Conservation (phyloP, 2,797 vertebrate genomes). For the Cichlasoma orientale region DNA sequence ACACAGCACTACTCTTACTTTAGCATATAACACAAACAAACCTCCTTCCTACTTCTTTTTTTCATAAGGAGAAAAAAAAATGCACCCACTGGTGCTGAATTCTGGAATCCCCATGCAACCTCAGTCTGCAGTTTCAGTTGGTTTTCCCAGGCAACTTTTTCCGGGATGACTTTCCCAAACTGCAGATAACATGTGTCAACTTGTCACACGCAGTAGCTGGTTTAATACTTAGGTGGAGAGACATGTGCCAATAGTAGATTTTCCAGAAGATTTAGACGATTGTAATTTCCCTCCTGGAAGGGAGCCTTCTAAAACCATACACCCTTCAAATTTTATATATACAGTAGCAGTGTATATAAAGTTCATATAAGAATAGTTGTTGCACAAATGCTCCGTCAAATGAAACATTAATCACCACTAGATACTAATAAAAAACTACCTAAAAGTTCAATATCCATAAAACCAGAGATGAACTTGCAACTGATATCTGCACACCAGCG, state of each 20-base stretch:
- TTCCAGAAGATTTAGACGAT: neutral
- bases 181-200: conserved; percentile 33
- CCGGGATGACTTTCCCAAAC: neutral
- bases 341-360: no score
- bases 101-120: neutral
- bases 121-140: neutral
- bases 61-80: neutral
- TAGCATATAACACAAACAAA: neutral
- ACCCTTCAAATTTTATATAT: neutral
- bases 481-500: neutral
- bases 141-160: conserved; percentile 29
- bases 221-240: conserved; percentile 24
- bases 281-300: neutral
- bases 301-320: neutral
- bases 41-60: neutral
- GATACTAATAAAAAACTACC: no score
- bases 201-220: conserved; percentile 14
- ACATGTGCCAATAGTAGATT: conserved; percentile 8
- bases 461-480: neutral
- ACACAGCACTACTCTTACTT: neutral
- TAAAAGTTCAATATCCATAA: neutral
- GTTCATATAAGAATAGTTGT: no score
- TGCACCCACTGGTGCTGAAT: neutral
- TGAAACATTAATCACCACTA: no score
- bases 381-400: no score